Evolutionary conservation across 2,888 invertebrate genomes (phyloP).

Genomic region (Chaetoderma sp.): DNA sequence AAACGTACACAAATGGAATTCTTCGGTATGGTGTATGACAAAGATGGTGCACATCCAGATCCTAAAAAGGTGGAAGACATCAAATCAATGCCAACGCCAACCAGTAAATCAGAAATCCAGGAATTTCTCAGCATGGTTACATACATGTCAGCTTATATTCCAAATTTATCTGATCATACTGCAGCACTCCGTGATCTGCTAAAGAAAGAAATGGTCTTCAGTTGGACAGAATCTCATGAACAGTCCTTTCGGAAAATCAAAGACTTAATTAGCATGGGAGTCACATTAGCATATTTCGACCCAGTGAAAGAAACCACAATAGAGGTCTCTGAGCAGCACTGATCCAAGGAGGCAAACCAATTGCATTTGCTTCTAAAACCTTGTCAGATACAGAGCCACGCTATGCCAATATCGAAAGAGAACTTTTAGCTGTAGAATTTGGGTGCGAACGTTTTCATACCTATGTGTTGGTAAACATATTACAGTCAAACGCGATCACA

Average conservation of each 20-base stretch:
- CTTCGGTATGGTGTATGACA: slow-evolving; percentile 24
- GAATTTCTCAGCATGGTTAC: slow-evolving; percentile 27
- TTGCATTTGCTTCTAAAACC: slow-evolving; percentile 26
- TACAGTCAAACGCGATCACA: slow-evolving; percentile 23
- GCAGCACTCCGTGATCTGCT: slow-evolving; percentile 23
- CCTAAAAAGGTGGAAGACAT: slow-evolving; percentile 24
- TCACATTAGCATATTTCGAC: slow-evolving; percentile 22
- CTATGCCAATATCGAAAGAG: slow-evolving; percentile 32
- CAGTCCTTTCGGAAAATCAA: too few species aligned
- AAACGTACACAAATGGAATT: slow-evolving; percentile 32
- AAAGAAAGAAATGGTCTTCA: slow-evolving; percentile 11
- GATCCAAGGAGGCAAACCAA: slow-evolving; percentile 22
- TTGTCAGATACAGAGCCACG: slow-evolving; percentile 20
- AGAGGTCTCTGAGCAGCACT: slow-evolving; percentile 30
- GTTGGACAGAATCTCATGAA: slow-evolving; percentile 30
- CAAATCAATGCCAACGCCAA: slow-evolving; percentile 20
- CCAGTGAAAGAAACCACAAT: slow-evolving; percentile 2
- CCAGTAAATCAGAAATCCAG: slow-evolving; percentile 23
- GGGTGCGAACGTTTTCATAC: slow-evolving; percentile 28
- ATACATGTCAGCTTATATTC: slow-evolving; percentile 28
- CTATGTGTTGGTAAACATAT: slow-evolving; percentile 23
- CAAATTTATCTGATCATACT: slow-evolving; percentile 14
- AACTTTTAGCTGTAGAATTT: slow-evolving; percentile 34
- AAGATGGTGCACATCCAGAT: slow-evolving; percentile 30
- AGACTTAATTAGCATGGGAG: background rate